These are phyloP conservation scores for Anthoscopus minutus DNA, from an alignment of 2,113 vertebrate species.

Conservation along the genomic window DNA sequence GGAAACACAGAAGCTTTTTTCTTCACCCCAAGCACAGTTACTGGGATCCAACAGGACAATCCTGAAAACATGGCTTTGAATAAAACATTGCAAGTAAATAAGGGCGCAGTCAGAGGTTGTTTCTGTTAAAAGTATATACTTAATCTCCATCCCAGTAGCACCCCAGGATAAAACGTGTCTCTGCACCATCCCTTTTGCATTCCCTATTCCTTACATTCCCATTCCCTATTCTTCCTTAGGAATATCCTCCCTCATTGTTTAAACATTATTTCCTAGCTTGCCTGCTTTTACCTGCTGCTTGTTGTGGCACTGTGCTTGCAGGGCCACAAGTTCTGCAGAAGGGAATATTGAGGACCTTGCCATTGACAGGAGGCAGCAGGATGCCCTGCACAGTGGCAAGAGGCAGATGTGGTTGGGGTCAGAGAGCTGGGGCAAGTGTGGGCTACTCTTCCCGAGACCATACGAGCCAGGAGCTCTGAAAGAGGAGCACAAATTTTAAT, in stretches of 20 bases:
- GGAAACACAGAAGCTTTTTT: not conserved
- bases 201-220: not conserved
- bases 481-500: not conserved
- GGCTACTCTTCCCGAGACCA: fast-evolving
- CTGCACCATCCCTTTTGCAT: not conserved
- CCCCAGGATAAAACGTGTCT: not conserved
- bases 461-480: not conserved
- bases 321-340: not conserved
- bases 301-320: not conserved
- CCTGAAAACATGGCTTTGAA: not conserved
- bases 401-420: not conserved
- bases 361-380: fast-evolving
- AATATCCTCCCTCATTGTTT: fast-evolving
- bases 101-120: not conserved
- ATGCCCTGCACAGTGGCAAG: fast-evolving
- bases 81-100: not conserved
- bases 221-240: not conserved
- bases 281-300: not conserved
- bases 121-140: not conserved
- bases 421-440: fast-evolving
- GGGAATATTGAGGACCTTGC: not conserved
- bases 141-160: not conserved
- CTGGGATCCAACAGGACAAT: not conserved
- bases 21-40: not conserved
- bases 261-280: not conserved